These are phyloP conservation scores for Drosophila carrolli DNA, from an alignment of 1,140 invertebrate species.

Conservation along the genomic window DNA sequence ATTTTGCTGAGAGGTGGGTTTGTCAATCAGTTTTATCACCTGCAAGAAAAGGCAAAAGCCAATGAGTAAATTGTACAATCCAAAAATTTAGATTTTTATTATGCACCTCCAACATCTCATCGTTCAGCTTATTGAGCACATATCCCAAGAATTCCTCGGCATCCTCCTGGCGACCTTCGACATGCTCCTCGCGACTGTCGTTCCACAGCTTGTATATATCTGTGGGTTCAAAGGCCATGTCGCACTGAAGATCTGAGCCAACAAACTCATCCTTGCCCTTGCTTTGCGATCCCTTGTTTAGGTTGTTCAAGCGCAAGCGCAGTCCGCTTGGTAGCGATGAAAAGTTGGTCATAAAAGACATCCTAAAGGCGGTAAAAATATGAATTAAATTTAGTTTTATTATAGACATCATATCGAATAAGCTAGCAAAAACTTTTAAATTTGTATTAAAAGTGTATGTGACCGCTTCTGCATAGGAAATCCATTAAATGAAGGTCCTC, in stretches of 20 bases:
- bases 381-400: neutral
- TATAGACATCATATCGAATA: too few relatives aligned
- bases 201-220: conserved; percentile 93
- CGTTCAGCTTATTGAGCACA: conserved; percentile 96
- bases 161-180: conserved; percentile 95
- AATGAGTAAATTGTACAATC: neutral
- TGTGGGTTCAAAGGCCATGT: conserved; percentile 91
- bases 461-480: conserved; percentile 13
- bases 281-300: conserved; percentile 67
- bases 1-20: conserved; percentile 82
- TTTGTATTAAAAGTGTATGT: conserved; percentile 31
- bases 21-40: conserved; percentile 83
- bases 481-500: conserved; percentile 3
- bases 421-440: too few relatives aligned
- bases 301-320: conserved; percentile 82
- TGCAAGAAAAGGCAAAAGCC: neutral
- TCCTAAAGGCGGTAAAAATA: conserved; percentile 53
- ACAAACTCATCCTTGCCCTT: conserved; percentile 85
- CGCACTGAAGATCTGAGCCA: conserved; percentile 71
- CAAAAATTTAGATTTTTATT: too few relatives aligned
- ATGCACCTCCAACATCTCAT: conserved; percentile 94
- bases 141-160: conserved; percentile 97
- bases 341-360: conserved; percentile 89
- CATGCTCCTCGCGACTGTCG: conserved; percentile 89
- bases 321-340: conserved; percentile 86